Evolutionary conservation across 2,888 invertebrate genomes (phyloP).

Genomic region (Parasteatoda lunata): DNA sequence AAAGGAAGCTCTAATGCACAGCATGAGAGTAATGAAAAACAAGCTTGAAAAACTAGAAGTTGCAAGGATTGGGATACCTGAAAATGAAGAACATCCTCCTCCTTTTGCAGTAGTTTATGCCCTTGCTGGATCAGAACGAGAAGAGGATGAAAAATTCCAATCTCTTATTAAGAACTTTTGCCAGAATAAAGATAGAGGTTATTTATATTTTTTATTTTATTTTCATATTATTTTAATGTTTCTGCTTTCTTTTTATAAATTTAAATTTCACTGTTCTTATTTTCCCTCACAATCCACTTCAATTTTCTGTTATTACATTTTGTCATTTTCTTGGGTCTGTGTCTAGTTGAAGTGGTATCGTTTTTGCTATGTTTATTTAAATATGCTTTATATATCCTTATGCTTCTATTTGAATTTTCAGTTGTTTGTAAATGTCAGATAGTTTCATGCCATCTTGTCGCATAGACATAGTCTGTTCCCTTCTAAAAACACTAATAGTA

Average conservation of each 20-base stretch:
- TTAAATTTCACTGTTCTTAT: slow-evolving; percentile 10
- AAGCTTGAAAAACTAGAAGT: slow-evolving; percentile 27
- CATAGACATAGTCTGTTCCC: too few species aligned
- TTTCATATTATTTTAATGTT: slow-evolving; percentile 23
- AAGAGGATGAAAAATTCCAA: slow-evolving; percentile 52
- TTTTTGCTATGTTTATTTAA: too few species aligned
- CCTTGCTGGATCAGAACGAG: slow-evolving; percentile 48
- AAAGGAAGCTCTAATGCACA: slow-evolving; percentile 66
- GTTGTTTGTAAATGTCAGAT: too few species aligned
- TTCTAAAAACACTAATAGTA: too few species aligned
- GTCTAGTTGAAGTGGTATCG: too few species aligned
- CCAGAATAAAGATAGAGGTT: slow-evolving; percentile 14
- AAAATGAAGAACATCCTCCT: slow-evolving; percentile 37
- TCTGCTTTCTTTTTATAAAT: slow-evolving; percentile 61
- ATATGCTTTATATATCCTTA: too few species aligned
- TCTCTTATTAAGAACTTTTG: slow-evolving; percentile 26
- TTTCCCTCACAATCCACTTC: too few species aligned
- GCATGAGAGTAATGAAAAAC: slow-evolving; percentile 53
- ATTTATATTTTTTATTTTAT: background rate
- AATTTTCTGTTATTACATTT: too few species aligned
- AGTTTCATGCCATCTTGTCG: too few species aligned
- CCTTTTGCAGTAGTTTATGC: slow-evolving; percentile 50
- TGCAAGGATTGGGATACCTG: background rate
- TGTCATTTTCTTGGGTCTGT: too few species aligned
- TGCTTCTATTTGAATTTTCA: too few species aligned